phyloP scores from a whole-genome alignment of 23 tunicate genomes.

The Trididemnum clinides region DNA sequence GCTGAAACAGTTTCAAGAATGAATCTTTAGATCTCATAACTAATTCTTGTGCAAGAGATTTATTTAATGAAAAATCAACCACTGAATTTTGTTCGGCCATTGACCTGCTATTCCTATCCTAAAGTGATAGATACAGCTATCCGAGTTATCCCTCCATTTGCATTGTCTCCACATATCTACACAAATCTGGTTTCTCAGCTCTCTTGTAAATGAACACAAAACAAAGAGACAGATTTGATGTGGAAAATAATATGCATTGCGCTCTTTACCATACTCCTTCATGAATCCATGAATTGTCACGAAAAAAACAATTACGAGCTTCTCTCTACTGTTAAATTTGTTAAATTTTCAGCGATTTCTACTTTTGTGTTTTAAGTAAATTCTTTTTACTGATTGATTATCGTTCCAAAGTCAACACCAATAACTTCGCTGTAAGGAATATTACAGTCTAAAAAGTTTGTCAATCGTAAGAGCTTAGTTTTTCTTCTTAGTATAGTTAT shows the following conservation, averaged over 20 bases:
- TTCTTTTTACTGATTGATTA: not conserved
- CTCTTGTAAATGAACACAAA: not conserved
- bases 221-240: not conserved
- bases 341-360: no score
- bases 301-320: not conserved
- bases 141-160: no score
- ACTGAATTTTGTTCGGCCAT: no score
- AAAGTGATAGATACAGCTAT: no score
- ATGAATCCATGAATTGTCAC: not conserved
- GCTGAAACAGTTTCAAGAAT: no score
- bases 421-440: not conserved
- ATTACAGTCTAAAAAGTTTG: no score
- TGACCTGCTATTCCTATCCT: no score
- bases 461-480: not conserved
- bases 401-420: not conserved
- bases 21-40: no score
- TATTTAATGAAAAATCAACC: no score
- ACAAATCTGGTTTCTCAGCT: not conserved
- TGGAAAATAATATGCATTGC: not conserved
- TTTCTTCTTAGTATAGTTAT: not conserved
- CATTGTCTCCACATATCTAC: not conserved
- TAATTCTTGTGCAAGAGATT: no score
- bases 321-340: not conserved
- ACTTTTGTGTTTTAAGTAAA: not conserved
- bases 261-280: not conserved